phyloP scores from a whole-genome alignment of 1,140 invertebrate species.

The Ostrea edulis region DNA sequence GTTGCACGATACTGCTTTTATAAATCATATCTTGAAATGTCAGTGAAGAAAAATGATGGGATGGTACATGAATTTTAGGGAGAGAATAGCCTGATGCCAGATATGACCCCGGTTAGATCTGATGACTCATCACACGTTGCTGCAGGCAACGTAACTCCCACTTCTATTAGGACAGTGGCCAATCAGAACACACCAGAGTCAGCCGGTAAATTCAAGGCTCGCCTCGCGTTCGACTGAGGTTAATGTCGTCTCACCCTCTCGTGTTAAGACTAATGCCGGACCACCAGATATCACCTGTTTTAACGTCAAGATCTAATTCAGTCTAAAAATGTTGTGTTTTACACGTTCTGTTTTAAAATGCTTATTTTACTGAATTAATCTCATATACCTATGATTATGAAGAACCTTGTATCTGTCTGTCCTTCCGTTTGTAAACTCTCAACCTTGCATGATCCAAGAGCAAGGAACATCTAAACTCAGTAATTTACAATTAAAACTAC shows the following conservation, averaged over 20 bases:
- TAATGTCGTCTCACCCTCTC: background rate
- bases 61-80: background rate
- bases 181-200: conserved; percentile 18
- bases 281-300: background rate
- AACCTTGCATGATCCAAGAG: no score
- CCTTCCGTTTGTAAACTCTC: no score
- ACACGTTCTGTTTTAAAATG: background rate
- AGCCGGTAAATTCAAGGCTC: conserved; percentile 26
- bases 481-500: no score
- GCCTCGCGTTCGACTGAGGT: conserved; percentile 14
- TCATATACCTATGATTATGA: no score
- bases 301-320: background rate
- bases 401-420: no score
- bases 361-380: background rate
- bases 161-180: background rate
- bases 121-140: background rate
- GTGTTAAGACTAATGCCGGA: background rate
- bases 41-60: no score
- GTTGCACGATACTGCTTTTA: no score
- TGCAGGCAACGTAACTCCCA: background rate
- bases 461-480: no score
- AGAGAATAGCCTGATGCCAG: background rate
- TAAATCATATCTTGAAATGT: no score
- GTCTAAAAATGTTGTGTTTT: background rate
- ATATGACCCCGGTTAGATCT: background rate